Evolutionary conservation across 2,797 vertebrate genomes (phyloP).

Genomic region (Gobio occitaniae): DNA sequence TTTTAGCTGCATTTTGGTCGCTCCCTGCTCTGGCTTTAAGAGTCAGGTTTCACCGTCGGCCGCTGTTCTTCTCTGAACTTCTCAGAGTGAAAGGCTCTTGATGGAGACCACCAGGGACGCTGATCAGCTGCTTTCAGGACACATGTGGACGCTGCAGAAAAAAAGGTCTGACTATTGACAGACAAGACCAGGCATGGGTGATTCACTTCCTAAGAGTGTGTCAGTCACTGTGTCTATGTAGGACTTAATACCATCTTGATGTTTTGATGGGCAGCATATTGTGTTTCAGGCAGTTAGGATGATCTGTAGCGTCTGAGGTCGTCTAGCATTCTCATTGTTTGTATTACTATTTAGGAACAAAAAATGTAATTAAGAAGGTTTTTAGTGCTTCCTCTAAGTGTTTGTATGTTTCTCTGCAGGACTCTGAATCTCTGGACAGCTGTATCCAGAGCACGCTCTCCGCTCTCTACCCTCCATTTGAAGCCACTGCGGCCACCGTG

Average conservation of each 20-base stretch:
- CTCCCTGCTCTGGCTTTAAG: conserved; percentile 48
- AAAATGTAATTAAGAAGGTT: neutral
- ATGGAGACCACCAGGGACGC: conserved; percentile 18
- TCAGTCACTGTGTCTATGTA: neutral
- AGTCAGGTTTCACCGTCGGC: conserved; percentile 50
- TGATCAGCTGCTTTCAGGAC: conserved; percentile 34
- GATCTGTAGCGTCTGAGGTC: neutral
- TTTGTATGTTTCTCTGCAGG: conserved; percentile 69
- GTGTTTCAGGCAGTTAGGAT: neutral
- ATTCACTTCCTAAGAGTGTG: conserved; percentile 16
- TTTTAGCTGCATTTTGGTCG: conserved; percentile 65
- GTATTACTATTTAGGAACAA: neutral
- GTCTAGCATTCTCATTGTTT: neutral
- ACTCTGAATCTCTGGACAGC: conserved; percentile 87
- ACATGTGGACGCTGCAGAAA: conserved; percentile 5
- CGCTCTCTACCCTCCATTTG: conserved; percentile 81
- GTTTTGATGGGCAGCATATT: conserved; percentile 14
- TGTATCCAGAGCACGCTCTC: conserved; percentile 83
- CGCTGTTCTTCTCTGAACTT: conserved; percentile 28
- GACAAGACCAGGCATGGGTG: conserved; percentile 20
- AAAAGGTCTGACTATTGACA: conserved; percentile 15
- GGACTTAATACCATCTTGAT: neutral
- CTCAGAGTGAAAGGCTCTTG: neutral
- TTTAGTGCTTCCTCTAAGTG: neutral
- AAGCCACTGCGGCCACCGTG: conserved; percentile 79